phyloP scores from a whole-genome alignment of 2,113 vertebrate genomes.

The Osmerus eperlanus region DNA sequence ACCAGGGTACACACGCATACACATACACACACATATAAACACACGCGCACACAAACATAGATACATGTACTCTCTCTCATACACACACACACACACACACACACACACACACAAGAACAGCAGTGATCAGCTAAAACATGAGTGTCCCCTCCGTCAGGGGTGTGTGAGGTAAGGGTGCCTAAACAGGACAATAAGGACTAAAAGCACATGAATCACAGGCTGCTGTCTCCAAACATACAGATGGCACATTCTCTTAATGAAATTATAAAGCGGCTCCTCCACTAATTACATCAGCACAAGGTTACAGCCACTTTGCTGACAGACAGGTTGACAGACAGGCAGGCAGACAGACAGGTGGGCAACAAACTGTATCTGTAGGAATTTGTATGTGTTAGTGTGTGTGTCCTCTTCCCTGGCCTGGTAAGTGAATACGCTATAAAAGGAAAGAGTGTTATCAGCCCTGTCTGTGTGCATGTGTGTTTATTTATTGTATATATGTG shows the following conservation, averaged over 20 bases:
- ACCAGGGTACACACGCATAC: constrained; percentile 3
- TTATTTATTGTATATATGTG: constrained; percentile 15
- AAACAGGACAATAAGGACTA: no score
- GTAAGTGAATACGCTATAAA: no score
- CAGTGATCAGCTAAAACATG: neutral
- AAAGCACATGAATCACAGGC: no score
- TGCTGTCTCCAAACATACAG: neutral
- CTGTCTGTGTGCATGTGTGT: neutral
- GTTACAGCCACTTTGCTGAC: no score
- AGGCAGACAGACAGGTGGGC: constrained; percentile 22
- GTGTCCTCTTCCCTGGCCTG: neutral
- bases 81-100: constrained; percentile 13
- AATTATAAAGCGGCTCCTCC: no score
- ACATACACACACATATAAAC: constrained; percentile 5
- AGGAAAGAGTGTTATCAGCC: neutral
- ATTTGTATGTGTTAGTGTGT: constrained; percentile 4
- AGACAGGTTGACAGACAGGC: constrained; percentile 10
- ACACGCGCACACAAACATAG: constrained; percentile 9
- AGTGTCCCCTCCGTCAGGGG: no score
- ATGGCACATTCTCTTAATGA: no score
- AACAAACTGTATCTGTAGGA: neutral
- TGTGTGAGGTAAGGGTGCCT: no score
- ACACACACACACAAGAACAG: constrained; percentile 18
- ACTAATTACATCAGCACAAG: no score
- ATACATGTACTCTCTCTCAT: constrained; percentile 17